Percentiles rank a stretch among this genome's conserved stretches.
These are phyloP conservation scores for Endomychus coccineus DNA, from an alignment of 2,888 invertebrate genomes.

Conservation along the genomic window DNA sequence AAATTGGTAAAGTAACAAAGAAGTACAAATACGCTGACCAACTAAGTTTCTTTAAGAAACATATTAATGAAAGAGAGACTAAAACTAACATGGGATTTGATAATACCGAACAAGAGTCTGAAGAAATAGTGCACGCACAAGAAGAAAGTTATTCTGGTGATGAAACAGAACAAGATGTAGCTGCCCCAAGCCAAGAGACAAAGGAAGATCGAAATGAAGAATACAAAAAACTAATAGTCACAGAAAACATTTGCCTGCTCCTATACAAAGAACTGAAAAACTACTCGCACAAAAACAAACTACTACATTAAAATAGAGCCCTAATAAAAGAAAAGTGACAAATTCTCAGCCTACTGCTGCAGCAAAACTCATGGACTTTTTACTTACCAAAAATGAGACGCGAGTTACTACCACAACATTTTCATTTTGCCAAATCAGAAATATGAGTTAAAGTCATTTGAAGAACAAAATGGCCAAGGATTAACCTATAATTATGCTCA, in stretches of 20 bases:
- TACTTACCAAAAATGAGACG: slow-evolving; percentile 11
- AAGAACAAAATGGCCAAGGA: slow-evolving; percentile 5
- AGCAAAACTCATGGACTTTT: slow-evolving; percentile 13
- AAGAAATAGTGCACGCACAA: slow-evolving; percentile 6
- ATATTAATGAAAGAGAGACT: slow-evolving; percentile 10
- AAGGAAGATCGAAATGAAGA: not conserved
- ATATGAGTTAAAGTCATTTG: slow-evolving; percentile 15
- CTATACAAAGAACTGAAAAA: not conserved
- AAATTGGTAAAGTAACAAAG: slow-evolving; percentile 12
- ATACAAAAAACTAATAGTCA: not conserved
- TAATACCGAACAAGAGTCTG: slow-evolving; percentile 6
- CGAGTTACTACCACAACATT: slow-evolving; percentile 7
- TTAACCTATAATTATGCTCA: not conserved
- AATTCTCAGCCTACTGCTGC: slow-evolving; percentile 6
- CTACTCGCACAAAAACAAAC: not conserved
- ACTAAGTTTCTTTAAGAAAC: slow-evolving; percentile 7
- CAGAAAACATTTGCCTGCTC: not conserved
- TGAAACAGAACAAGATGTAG: not conserved
- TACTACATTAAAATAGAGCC: not conserved
- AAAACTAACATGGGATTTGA: slow-evolving; percentile 12
- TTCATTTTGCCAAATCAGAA: slow-evolving; percentile 19
- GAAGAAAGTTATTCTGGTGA: not conserved
- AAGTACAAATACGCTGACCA: slow-evolving; percentile 17
- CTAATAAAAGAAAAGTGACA: slow-evolving; percentile 1
- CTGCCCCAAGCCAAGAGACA: slow-evolving; percentile 2